Base-by-base conservation (phyloP, 2,113 vertebrate species). In the Dicerorhinus sumatrensis region DNA sequence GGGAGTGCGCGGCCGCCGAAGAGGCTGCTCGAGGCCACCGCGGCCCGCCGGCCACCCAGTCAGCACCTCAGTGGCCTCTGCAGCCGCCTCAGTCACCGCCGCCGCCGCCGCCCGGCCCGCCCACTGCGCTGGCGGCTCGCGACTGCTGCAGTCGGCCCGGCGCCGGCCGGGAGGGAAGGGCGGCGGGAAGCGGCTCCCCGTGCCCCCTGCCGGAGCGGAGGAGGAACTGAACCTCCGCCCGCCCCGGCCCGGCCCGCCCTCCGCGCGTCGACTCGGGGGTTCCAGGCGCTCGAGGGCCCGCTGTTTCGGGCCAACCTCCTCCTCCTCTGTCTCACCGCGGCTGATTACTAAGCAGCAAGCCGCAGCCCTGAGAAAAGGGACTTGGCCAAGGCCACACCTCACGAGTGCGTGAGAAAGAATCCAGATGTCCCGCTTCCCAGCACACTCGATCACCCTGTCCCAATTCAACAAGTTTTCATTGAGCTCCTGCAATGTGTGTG, bases 201-300 rank as follows among this genome's bases (percentile, higher is more conserved):
- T 48, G 95, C 97, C 98, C 97, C 95, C 98, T 97, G 97, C 97
- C 63, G 98, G 98, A 94, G 69, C 67, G 97, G 97, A 98, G 97
- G 97, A 98, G 90, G 51, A 98, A 98, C 95, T 98, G 97, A 97
- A 25, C 80, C 80, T 60, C 10, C 16, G 8, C 8, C 13, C 10
- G 42, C 89, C 6, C 16, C 85, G 51, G 58, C 48, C 23, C 2
- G 36, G 33, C 31, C 33, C 23, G 39, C 80, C 76, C 36, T 42
- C 14, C 18, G 4, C 8, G 39, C n/a, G 2, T 9, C 6, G 7
- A 79, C 83, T 67, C 48, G 8, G n/a, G 56, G 65, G 73, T 60
- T 86, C 25, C 8, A 2, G 48, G 56, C 3, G 10, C 73, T 27
- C 42, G 13, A 69, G 6, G 62, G 39, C 82, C 4, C 0, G 8